Evolutionary conservation across 1,140 invertebrate genomes (phyloP).

Genomic region (Hesperophylax magnus): DNA sequence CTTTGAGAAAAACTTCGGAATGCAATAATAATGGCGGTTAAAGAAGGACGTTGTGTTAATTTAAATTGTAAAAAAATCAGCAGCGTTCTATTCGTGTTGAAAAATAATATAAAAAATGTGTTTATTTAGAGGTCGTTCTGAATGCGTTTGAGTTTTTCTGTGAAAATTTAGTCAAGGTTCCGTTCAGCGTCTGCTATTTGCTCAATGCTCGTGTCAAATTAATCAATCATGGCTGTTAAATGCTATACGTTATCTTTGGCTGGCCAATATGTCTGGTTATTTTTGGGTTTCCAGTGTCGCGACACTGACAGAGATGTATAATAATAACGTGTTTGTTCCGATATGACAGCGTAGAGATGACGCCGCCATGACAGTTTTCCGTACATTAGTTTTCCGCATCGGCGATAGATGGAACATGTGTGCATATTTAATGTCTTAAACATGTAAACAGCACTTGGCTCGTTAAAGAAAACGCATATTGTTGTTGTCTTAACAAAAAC

Average conservation of each 20-base stretch:
- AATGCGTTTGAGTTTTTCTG: background rate
- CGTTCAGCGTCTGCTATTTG: background rate
- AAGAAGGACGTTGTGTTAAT: background rate
- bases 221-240: conserved; percentile 21
- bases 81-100: background rate
- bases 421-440: background rate
- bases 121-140: background rate
- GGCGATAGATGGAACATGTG: background rate
- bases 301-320: conserved; percentile 11
- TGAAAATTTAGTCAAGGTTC: background rate
- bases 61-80: background rate
- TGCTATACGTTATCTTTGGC: background rate
- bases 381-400: background rate
- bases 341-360: background rate
- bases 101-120: background rate
- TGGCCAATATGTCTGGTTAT: background rate
- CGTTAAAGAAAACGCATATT: no score
- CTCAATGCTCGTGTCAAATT: background rate
- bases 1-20: no score
- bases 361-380: background rate
- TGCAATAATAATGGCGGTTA: background rate
- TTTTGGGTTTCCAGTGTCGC: conserved; percentile 6
- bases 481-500: no score
- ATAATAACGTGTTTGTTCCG: background rate
- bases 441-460: no score